Evolutionary conservation across 2,113 vertebrate genomes (phyloP), one percentile per base, ranked within the genome.

Genomic region (Crotalus horridus): DNA sequence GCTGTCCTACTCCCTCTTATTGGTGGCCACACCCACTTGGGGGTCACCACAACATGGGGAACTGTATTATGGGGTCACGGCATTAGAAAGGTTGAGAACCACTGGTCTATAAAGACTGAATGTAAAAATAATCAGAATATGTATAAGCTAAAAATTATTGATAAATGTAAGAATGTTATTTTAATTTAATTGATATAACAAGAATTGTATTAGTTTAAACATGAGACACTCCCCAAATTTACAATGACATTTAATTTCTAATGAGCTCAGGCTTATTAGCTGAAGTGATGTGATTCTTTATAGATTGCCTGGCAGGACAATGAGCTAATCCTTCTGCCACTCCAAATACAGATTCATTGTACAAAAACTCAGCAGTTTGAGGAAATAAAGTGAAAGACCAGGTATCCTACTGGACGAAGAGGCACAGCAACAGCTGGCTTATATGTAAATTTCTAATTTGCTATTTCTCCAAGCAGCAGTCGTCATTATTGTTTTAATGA

Each of bases 401-500:
- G 6, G 0, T 4, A 21, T 0, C 0, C 53, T 89, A 12, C 11
- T 91, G 0, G 89, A 24, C 6, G 20, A 58, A 58, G 56, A 43
- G 6, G 33, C 59, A 29, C 4, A 93, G 1, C 89, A 2, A 29
- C n/a, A 3, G 46, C 89, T 53, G 12, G 6, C 86, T 11, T 6
- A 7, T n/a, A 33, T 17, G 0, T 58, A 1, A 4, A 61, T 86
- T 87, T 87, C 56, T 43, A 13, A 0, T 8, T 20, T 10, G 59
- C 81, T 0, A 0, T 2, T 93, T 58, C 92, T 85, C 56, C 88
- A 0, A 55, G 61, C 24, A 23, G 6, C 6, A 74, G 6, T 53
- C 26, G 23, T 48, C 39, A 46, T 55, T 69, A 12, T 3, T 43
- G 0, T 0, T 0, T 10, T 85, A 93, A 87, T 89, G 53, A 59